phyloP scores from a whole-genome alignment of 1,140 invertebrate species.

The Calosoma granatense region DNA sequence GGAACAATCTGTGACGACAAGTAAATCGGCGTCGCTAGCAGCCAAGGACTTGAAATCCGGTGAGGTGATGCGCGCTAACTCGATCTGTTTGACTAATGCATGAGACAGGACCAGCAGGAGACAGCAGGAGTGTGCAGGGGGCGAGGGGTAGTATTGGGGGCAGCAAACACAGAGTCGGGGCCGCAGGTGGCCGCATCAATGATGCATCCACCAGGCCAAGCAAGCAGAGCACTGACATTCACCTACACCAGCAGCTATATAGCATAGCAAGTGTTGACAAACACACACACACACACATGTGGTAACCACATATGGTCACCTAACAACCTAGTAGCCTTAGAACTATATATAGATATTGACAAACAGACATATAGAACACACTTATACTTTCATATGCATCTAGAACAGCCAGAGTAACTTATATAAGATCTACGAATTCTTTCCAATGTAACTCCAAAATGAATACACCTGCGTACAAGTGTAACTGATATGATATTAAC shows the following conservation, averaged over 20 bases:
- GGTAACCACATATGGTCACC: too few species aligned
- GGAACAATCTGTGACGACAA: not conserved
- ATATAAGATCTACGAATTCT: too few species aligned
- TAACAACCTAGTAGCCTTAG: too few species aligned
- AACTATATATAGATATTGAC: too few species aligned
- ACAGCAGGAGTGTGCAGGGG: not conserved
- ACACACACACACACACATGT: too few species aligned
- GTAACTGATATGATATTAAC: too few species aligned
- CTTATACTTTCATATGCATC: too few species aligned
- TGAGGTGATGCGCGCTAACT: constrained; percentile 11
- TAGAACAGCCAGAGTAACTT: too few species aligned
- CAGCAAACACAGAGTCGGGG: not conserved
- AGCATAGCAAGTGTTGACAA: not conserved
- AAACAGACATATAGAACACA: too few species aligned
- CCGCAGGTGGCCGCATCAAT: constrained; percentile 16
- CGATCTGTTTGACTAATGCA: constrained; percentile 16
- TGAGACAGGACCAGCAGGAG: not conserved
- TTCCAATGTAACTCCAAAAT: too few species aligned
- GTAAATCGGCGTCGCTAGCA: not conserved
- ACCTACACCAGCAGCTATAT: not conserved
- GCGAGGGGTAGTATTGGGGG: not conserved
- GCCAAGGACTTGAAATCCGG: not conserved
- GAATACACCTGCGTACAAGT: too few species aligned
- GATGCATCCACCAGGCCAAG: constrained; percentile 12
- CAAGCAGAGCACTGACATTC: not conserved